A percentile compares a stretch with the other conserved stretches of the same genome.
phyloP scores from a whole-genome alignment of 1,140 invertebrate genomes.

The Harpegnathos saltator region DNA sequence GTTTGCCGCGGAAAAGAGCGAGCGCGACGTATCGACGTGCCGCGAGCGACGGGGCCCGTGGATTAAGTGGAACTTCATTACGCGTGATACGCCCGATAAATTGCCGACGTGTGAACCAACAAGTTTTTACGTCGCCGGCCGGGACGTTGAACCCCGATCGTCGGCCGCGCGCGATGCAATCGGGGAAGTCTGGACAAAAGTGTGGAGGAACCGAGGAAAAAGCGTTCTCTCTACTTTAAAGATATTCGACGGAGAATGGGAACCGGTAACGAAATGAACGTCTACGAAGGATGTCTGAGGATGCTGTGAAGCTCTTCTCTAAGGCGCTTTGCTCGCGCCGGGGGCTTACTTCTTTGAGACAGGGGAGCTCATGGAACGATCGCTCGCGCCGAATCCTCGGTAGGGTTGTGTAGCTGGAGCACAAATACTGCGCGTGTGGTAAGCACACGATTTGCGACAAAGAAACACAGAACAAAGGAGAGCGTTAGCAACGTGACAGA shows the following conservation, averaged over 20 bases:
- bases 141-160: neutral
- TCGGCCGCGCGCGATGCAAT: conserved; percentile 1
- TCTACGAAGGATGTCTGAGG: conserved; percentile 39
- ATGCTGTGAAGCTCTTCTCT: conserved; percentile 37
- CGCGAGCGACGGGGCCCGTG: neutral
- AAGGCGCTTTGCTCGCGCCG: conserved; percentile 55
- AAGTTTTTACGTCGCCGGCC: conserved; percentile 30
- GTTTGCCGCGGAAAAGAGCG: conserved; percentile 14
- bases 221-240: conserved; percentile 30
- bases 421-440: conserved; percentile 88
- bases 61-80: conserved; percentile 36
- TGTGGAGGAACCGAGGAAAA: neutral
- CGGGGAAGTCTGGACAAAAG: neutral
- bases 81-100: conserved; percentile 23
- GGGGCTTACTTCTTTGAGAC: conserved; percentile 88
- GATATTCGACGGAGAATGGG: neutral
- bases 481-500: conserved; percentile 52
- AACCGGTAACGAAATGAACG: conserved; percentile 28
- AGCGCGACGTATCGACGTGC: conserved; percentile 17
- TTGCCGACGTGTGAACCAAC: conserved; percentile 36
- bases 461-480: conserved; percentile 66
- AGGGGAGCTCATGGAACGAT: conserved; percentile 90
- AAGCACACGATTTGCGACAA: conserved; percentile 64
- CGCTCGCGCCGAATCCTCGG: conserved; percentile 90
- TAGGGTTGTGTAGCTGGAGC: conserved; percentile 89